A percentile compares a stretch with the other conserved stretches of the same genome.
Evolutionary conservation across 2,797 vertebrate genomes (phyloP).

Genomic region (Hozukius guyotensis): DNA sequence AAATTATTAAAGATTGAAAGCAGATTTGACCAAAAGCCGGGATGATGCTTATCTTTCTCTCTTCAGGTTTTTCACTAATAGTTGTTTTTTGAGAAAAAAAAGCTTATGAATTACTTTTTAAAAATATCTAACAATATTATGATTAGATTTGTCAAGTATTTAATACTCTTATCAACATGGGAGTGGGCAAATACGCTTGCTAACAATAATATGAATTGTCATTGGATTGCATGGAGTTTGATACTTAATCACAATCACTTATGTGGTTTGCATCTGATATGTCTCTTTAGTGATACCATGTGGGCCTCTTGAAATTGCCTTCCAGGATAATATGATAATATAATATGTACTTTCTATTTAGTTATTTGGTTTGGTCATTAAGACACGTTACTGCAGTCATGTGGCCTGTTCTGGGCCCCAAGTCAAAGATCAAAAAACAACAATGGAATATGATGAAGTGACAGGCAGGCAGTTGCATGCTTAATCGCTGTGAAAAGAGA

Average conservation of each 20-base stretch:
- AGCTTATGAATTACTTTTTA: not conserved
- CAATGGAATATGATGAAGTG: conserved; percentile 18
- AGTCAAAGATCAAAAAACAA: not conserved
- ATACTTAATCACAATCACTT: not conserved
- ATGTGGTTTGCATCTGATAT: not conserved
- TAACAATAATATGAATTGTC: not conserved
- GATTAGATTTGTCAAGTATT: too few relatives aligned
- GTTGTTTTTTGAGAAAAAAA: not conserved
- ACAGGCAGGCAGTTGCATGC: conserved; percentile 1
- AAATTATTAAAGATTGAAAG: too few relatives aligned
- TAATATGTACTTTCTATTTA: not conserved
- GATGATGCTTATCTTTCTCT: not conserved
- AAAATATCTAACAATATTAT: not conserved
- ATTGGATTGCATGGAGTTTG: not conserved
- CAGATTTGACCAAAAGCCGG: not conserved
- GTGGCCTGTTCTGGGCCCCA: not conserved
- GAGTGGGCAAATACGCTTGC: too few relatives aligned
- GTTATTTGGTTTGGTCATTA: not conserved
- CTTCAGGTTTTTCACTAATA: not conserved
- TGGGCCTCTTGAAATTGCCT: not conserved
- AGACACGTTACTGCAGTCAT: not conserved
- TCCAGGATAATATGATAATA: not conserved
- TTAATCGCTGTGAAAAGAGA: conserved; percentile 37
- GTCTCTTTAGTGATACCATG: not conserved
- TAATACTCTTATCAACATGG: too few relatives aligned